phyloP scores from a whole-genome alignment of 2,113 vertebrate species.

The Semnopithecus entellus region DNA sequence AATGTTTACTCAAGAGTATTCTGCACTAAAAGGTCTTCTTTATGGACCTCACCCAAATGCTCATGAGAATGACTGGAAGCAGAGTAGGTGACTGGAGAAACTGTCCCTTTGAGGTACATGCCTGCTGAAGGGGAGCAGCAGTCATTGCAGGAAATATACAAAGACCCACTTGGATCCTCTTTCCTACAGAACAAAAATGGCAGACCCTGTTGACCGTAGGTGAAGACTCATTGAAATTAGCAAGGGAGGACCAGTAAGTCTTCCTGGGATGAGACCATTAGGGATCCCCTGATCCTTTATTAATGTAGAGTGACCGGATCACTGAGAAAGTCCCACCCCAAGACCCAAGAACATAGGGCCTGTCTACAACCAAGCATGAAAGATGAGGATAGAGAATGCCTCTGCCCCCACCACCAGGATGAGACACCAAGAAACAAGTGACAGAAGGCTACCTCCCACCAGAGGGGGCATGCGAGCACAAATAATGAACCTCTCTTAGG shows the following conservation, averaged over 20 bases:
- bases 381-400: not conserved
- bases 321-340: not conserved
- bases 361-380: not conserved
- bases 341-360: not conserved
- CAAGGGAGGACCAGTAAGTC: not conserved
- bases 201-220: accelerated
- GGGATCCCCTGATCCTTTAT: not conserved
- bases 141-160: not conserved
- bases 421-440: not conserved
- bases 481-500: not conserved
- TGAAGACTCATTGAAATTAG: not conserved
- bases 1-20: not conserved
- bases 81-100: not conserved
- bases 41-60: not conserved
- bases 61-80: not conserved
- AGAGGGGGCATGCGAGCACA: not conserved
- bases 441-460: not conserved
- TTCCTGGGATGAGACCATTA: too few relatives aligned
- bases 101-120: not conserved
- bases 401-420: not conserved
- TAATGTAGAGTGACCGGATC: not conserved
- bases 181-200: not conserved
- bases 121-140: not conserved
- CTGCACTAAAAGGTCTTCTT: not conserved
- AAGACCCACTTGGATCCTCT: not conserved